A percentile compares a stretch with the other conserved stretches of the same genome.
Evolutionary conservation across 2,113 vertebrate genomes (phyloP).

Genomic region (Coregonus clupeaformis): DNA sequence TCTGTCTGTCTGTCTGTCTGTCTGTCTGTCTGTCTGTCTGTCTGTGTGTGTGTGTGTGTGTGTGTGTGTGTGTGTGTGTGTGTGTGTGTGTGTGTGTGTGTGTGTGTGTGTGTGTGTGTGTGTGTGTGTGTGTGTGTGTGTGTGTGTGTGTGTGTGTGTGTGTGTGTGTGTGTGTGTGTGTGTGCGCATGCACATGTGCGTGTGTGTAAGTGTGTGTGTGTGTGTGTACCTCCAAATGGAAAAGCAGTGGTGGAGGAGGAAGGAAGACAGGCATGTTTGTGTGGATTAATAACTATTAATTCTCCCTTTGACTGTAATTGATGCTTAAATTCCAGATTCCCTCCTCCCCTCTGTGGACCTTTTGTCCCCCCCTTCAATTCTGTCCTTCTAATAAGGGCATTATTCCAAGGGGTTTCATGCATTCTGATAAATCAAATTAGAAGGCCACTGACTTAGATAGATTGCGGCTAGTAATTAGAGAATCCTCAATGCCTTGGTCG

Average conservation of each 20-base stretch:
- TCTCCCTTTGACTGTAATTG: constrained; percentile 76
- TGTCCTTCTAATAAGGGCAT: constrained; percentile 77
- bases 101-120: neutral
- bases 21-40: neutral
- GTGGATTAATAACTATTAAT: constrained; percentile 77
- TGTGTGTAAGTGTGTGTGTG: constrained; percentile 18
- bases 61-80: constrained; percentile 11
- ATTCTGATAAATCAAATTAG: constrained; percentile 81
- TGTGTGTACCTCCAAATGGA: constrained; percentile 31
- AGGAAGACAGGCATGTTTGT: constrained; percentile 57
- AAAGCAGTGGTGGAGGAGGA: constrained; percentile 34
- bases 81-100: neutral
- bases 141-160: neutral
- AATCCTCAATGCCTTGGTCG: constrained; percentile 70
- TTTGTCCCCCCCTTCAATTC: constrained; percentile 71
- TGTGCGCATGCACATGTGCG: neutral
- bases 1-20: neutral
- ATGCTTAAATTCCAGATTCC: constrained; percentile 71
- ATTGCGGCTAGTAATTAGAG: constrained; percentile 78
- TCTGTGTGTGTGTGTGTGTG: constrained; percentile 1
- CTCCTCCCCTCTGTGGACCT: constrained; percentile 63
- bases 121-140: neutral
- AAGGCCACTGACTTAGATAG: constrained; percentile 77
- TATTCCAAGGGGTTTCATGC: constrained; percentile 74
- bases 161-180: constrained; percentile 1